These are phyloP conservation scores for Epicauta chinensis DNA, from an alignment of 1,140 invertebrate species.

Conservation along the genomic window DNA sequence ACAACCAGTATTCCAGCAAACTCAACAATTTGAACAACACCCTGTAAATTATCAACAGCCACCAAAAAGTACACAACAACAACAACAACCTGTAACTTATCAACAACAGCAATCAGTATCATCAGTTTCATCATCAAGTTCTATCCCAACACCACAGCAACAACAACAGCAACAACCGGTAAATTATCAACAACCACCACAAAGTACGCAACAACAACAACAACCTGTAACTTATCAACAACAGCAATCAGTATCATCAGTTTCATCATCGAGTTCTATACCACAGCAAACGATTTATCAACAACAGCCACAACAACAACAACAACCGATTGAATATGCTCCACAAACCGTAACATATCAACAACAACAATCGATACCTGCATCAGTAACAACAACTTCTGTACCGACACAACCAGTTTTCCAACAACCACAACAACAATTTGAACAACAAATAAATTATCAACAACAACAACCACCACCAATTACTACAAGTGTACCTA, in stretches of 20 bases:
- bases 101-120: constrained; percentile 9
- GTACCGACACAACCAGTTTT: constrained; percentile 14
- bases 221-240: constrained; percentile 20
- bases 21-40: constrained; percentile 18
- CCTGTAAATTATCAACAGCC: constrained; percentile 9
- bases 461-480: constrained; percentile 25
- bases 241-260: constrained; percentile 15
- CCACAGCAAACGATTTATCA: constrained; percentile 12
- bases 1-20: no score
- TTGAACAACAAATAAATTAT: constrained; percentile 2
- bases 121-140: constrained; percentile 21
- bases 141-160: constrained; percentile 24
- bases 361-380: constrained; percentile 4
- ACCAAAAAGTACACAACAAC: constrained; percentile 11
- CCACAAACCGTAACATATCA: no score
- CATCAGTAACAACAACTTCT: constrained; percentile 3
- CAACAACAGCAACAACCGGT: constrained; percentile 20
- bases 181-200: constrained; percentile 11
- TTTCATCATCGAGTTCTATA: constrained; percentile 4
- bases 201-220: constrained; percentile 21
- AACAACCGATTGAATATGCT: not conserved
- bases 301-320: constrained; percentile 15
- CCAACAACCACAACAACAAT: not conserved
- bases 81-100: not conserved
- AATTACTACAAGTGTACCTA: constrained; percentile 28